A percentile compares a stretch with the other conserved stretches of the same genome.
phyloP scores from a whole-genome alignment of 2,113 vertebrate species.

The Myrmecobius fasciatus region DNA sequence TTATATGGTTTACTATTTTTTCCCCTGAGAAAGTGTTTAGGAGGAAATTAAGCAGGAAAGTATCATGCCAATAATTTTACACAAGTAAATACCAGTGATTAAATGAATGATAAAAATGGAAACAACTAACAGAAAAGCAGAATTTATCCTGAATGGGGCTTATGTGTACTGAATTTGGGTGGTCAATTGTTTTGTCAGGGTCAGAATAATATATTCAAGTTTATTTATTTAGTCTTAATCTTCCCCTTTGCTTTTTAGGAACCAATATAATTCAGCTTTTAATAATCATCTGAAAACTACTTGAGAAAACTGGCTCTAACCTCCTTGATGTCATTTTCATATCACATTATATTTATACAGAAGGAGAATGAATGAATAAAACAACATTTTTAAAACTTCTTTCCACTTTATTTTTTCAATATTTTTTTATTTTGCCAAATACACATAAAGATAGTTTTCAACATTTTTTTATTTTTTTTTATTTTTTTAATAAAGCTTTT shows the following conservation, averaged over 20 bases:
- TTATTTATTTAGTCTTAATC: background rate
- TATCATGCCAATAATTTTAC: conserved; percentile 24
- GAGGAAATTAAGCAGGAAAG: conserved; percentile 21
- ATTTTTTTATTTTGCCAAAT: too few relatives aligned
- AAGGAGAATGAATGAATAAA: background rate
- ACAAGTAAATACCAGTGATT: conserved; percentile 37
- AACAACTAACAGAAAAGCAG: background rate
- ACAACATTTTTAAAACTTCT: background rate
- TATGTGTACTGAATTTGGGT: background rate
- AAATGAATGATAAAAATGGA: conserved; percentile 33
- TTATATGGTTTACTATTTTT: conserved; percentile 30
- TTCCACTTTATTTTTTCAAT: background rate
- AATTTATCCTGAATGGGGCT: background rate
- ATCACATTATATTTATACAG: background rate
- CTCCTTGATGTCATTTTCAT: background rate
- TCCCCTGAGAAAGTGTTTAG: background rate
- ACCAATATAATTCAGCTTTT: background rate
- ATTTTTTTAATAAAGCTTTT: too few relatives aligned
- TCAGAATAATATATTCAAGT: background rate
- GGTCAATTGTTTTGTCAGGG: background rate
- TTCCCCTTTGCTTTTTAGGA: background rate
- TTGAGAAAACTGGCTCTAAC: background rate
- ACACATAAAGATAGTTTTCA: too few relatives aligned
- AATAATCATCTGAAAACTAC: background rate
- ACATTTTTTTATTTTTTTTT: too few relatives aligned